These are phyloP conservation scores for Enteromius fasciolatus DNA, from an alignment of 2,797 vertebrate genomes.

Conservation along the genomic window DNA sequence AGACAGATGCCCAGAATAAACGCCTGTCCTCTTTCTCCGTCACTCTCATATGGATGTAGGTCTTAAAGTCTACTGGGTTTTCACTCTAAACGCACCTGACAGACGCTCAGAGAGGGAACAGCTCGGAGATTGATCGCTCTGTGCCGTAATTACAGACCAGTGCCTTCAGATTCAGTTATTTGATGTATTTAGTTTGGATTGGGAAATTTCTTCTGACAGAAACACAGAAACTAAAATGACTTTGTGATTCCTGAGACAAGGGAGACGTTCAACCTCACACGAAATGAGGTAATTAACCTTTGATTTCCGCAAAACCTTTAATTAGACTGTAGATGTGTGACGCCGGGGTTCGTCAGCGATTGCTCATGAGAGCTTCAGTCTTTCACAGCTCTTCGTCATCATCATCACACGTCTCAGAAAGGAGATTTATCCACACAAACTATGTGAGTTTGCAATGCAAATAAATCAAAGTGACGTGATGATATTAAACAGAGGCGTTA, in stretches of 20 bases:
- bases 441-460: neutral
- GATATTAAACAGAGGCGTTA: neutral
- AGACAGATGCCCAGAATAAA: constrained; percentile 3
- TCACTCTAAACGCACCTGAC: neutral
- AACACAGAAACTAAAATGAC: neutral
- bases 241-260: neutral
- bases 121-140: neutral
- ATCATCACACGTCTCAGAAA: neutral
- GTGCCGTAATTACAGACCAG: constrained; percentile 4
- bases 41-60: constrained; percentile 41
- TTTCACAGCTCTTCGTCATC: neutral
- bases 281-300: neutral
- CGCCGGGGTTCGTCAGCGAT: neutral
- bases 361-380: neutral
- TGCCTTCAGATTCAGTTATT: neutral
- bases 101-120: neutral
- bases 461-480: constrained; percentile 11
- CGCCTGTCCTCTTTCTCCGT: constrained; percentile 44
- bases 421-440: neutral
- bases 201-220: constrained; percentile 3
- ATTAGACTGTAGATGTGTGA: neutral
- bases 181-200: constrained; percentile 1
- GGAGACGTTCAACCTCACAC: neutral
- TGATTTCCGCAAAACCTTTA: neutral
- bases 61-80: neutral